These are phyloP conservation scores for Syngnathus acus DNA, from an alignment of 2,797 vertebrate species.

Conservation along the genomic window DNA sequence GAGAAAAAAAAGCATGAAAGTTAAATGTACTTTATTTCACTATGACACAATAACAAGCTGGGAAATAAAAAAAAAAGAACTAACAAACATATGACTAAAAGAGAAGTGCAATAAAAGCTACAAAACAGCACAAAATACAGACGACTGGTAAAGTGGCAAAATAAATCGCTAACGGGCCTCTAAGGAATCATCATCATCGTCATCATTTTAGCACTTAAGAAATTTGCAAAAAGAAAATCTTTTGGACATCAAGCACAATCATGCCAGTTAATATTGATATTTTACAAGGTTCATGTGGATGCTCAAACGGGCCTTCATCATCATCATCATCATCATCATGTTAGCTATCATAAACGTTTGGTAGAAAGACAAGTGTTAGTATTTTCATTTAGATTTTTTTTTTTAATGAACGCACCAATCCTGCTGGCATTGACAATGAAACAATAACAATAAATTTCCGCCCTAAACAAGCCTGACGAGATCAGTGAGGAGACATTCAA, in stretches of 20 bases:
- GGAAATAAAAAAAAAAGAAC: slow-evolving; percentile 45
- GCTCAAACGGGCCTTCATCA: slow-evolving; percentile 30
- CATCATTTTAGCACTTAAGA: slow-evolving; percentile 57
- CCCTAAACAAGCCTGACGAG: neutral
- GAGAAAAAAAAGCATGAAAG: slow-evolving; percentile 13
- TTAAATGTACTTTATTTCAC: slow-evolving; percentile 96
- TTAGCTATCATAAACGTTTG: slow-evolving; percentile 2
- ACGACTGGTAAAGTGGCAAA: slow-evolving; percentile 72
- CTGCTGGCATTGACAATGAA: slow-evolving; percentile 7
- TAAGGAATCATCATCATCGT: slow-evolving; percentile 39
- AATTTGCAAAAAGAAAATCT: slow-evolving; percentile 60
- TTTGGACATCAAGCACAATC: slow-evolving; percentile 74
- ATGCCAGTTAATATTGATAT: slow-evolving; percentile 75
- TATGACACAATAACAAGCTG: slow-evolving; percentile 90
- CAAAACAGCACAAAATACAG: slow-evolving; percentile 80
- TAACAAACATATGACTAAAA: slow-evolving; percentile 51
- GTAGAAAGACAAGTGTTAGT: neutral
- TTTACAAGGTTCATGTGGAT: slow-evolving; percentile 66
- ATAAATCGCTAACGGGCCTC: slow-evolving; percentile 50
- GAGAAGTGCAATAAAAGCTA: slow-evolving; percentile 68
- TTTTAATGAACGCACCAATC: slow-evolving; percentile 2
- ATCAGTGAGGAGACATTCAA: slow-evolving; percentile 39
- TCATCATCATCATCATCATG: slow-evolving; percentile 5
- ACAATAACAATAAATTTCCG: neutral
- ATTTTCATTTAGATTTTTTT: neutral